Conservation (phyloP, 2,797 vertebrate genomes). For the Paratrypauchen microcephalus region DNA sequence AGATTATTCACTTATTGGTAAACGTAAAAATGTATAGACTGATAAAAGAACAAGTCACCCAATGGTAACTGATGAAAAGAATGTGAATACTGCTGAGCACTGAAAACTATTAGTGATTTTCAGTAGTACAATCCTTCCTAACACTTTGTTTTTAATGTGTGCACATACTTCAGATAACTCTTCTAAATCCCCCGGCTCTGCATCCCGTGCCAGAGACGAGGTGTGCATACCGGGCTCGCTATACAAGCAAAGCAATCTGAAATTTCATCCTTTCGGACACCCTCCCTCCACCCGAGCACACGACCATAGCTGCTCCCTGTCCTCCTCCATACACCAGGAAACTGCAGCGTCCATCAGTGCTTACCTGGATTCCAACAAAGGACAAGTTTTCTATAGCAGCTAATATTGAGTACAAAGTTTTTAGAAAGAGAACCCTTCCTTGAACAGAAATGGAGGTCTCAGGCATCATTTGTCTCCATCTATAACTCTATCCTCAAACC, state of each 20-base stretch:
- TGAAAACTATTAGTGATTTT: constrained; percentile 25
- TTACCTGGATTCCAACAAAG: too few species aligned
- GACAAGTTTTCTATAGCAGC: constrained; percentile 9
- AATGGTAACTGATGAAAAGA: neutral
- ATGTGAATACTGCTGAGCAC: neutral
- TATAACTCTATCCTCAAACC: too few species aligned
- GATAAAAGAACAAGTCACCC: neutral
- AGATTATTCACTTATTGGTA: neutral
- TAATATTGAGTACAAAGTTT: neutral
- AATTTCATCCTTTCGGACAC: constrained; percentile 65
- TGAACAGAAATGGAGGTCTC: too few species aligned
- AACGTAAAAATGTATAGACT: neutral
- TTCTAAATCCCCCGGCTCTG: constrained; percentile 49
- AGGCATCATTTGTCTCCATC: too few species aligned
- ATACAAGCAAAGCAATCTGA: constrained; percentile 71
- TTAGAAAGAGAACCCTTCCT: too few species aligned
- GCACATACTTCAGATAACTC: constrained; percentile 46
- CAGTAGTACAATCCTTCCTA: constrained; percentile 36
- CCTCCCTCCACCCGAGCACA: constrained; percentile 8
- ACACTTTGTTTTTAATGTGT: constrained; percentile 17
- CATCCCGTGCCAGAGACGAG: constrained; percentile 48
- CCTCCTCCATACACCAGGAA: constrained; percentile 14
- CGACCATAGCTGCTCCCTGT: constrained; percentile 27
- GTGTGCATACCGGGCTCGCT: constrained; percentile 65
- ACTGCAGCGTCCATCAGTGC: constrained; percentile 14